Evolutionary conservation across 2,797 vertebrate species (phyloP), one percentile per base, ranked within the genome.

Genomic region (Oryzias sinensis): DNA sequence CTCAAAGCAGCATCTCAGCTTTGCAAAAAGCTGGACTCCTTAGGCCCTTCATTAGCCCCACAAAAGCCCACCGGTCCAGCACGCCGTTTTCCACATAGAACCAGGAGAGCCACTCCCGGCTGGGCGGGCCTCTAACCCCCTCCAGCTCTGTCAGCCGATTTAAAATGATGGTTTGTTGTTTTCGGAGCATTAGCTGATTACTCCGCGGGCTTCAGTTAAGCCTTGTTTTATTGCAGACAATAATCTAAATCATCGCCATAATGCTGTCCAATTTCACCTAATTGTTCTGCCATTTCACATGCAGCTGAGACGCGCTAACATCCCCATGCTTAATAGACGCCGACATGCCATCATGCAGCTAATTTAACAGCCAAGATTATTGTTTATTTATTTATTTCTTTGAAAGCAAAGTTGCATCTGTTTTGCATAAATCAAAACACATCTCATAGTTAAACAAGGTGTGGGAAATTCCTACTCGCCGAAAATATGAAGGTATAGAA

Each of bases 171-270:
- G 68, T 78, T 74, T 72, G 72, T 70, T 74, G 74, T 76, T 76
- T 76, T 74, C 64, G 58, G 62, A 77, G 79, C 81, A 87, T 83
- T 80, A 83, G 72, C 62, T 79, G 77, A 87, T 83, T 77, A 68
- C 78, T 83, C 79, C 70, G 62, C 74, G 47, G 59, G 70, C 70
- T 74, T 74, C 64, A 76, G 70, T 83, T 75, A 58, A 1, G 37
- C 57, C 16, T 52, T 62, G 49, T 60, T 84, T 87, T 83, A 85
- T 79, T 56, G 76, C 66, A 41, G 47, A 52, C 74, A 73, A 72
- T 83, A 54, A 86, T 54, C 42, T 71, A 72, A 85, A 76, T 83
- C 75, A 81, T 58, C 49, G 72, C 47, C 59, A 49, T 79, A 77
- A 86, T 67, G 70, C 60, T 42, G 65, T 59, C 62, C 63, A 69